Base-by-base conservation (phyloP, 2,888 invertebrate genomes). In the Euplagia quadripunctaria region DNA sequence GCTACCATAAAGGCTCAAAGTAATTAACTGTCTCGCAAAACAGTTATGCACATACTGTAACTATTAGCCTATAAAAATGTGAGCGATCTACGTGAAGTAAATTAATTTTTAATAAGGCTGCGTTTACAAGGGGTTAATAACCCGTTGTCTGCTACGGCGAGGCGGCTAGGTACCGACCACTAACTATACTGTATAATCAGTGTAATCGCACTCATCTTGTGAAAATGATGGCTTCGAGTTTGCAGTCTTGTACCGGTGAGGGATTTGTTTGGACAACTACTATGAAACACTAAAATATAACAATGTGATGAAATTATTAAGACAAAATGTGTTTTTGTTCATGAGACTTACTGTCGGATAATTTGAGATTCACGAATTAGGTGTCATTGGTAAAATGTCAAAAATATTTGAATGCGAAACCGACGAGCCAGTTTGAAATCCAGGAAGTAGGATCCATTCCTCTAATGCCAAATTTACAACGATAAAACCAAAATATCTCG, bases 201-300 rank as follows among this genome's bases (percentile, higher is more conserved):
- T 72, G 83, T 84, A 84, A 86, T 86, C 85, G 82, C 74, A 70
- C 74, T 72, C 76, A 81, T 82, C 84, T 85, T 81, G 71, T 77
- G 78, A 51, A 81, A 77, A 83, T 82, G 82, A 82, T 81, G 76
- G 75, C 76, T 80, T 52, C 31, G 51, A 72, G 75, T 68, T 43
- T 51, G n/a, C 51, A 69, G 74, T 69, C 9, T 79, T 49, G 49
- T 83, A 52, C 81, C 41, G 12, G 5, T 71, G 74, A 11, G 70
- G 31, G 1, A 20, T 3, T 67, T 66, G 11, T 78, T 80, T 74
- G 76, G 11, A 42, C 11, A 17, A 17, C 41, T 52, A 11, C 17
- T 52, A 52, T 41, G 1, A 20, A 46, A 49, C n/a, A 17, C 3
- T 63, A 14, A 14, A 41, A 64, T 17, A 7, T 8, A 42, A 16